Evolutionary conservation across 2,888 invertebrate species (phyloP), one percentile per base, ranked within the genome.

Genomic region (Glyphotaelius pellucidus): DNA sequence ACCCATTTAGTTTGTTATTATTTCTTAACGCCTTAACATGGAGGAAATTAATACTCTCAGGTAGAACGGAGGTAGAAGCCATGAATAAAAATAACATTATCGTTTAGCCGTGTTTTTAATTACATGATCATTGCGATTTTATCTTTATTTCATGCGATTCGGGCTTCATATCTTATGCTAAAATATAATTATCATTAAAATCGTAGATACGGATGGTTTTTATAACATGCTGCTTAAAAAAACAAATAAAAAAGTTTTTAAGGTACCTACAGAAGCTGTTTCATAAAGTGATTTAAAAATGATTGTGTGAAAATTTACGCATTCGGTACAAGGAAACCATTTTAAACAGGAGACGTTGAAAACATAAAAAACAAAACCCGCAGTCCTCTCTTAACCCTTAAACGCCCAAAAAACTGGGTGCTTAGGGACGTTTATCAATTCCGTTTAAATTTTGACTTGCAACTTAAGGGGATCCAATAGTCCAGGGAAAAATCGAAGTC

Each of bases 1-100:
- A 83, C 90, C 89, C 89, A 92, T 91, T 92, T 90, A 87, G 90
- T 67, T 67, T 67, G n/a, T 91, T 90, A 90, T 92, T 91, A 91
- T 93, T 92, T 90, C 92, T 92, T 92, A 92, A 92, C 91, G 89
- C 91, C 67, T 83, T 79, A 90, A 83, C 67, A 67, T 67, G 67
- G 25, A 25, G 67, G 67, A 67, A 67, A 67, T 67, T 67, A 67
- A 83, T 35, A 83, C 83, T 32, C 83, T 83, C 84, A 67, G 83
- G 31, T 80, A 81, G 90, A 79, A 89, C 81, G 89, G 83, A 81
- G 84, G 90, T 47, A 52, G 90, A 47, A 83, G 19, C 83, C 35
- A 83, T 83, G 83, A 83, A 83, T 83, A 83, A 83, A 32, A 83
- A 87, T 32, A 88, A 85, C 91, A 91, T 91, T 89, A 91, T 80